Base-by-base conservation (phyloP, 1,140 invertebrate genomes). In the Triops longicaudatus region DNA sequence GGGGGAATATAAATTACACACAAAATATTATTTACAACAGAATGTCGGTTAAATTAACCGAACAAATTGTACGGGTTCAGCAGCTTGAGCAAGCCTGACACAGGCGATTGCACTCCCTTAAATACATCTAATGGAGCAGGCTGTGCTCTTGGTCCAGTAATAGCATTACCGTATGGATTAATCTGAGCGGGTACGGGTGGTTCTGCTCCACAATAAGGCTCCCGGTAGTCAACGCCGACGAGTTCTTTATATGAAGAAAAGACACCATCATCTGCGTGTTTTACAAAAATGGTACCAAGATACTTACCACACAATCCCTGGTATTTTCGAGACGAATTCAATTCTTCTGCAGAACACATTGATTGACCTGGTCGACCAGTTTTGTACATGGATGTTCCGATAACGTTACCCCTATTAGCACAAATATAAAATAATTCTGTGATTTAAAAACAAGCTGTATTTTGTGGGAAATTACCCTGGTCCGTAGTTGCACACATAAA, bases 401-500 rank as follows among this genome's bases (percentile, higher is more conserved):
- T 86, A 43, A 94, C 88, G 81, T 94, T 94, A 76, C 92, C 92
- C 79, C 90, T 91, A 83, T 22, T 83, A 83, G 76, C 78, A 42
- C n/a, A 81, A 76, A 80, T 42, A 78, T 28, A 79, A 73, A 78
- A 73, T 74, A 72, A 71, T 71, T 44, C 26, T 37, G 17, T 44
- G 41, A 42, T n/a, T n/a, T n/a, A n/a, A 72, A 7, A 7, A 77
- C 11, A 37, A 12, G 6, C 26, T 22, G 28, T 26, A 26, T n/a
- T 26, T 72, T 74, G 26, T 71, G 42, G 31, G 44, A 77, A 83
- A 85, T 86, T 85, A 91, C 90, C 90, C 90, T 11, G 92, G 91
- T 76, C 92, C 92, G 82, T 94, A 94, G 85, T 94, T 94, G 86
- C 93, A 94, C 14, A 94, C 90, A 82, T 93, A 94, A 76, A 93